A percentile compares a stretch with the other conserved stretches of the same genome.
These are phyloP conservation scores for Ophion costatus DNA, from an alignment of 2,888 invertebrate genomes.

Conservation along the genomic window DNA sequence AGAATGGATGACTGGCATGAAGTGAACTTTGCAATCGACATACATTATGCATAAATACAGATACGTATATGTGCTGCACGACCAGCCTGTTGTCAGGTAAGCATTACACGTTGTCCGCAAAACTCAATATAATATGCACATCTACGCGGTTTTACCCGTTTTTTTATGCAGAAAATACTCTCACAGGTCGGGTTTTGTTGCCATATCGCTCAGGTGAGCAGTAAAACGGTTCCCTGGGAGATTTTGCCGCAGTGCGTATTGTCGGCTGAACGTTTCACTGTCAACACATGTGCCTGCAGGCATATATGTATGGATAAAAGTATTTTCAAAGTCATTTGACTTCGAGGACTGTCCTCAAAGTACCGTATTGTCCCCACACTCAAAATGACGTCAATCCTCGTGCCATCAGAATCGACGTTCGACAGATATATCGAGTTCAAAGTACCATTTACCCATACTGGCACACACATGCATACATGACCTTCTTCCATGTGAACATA, in stretches of 20 bases:
- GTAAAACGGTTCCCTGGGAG: constrained; percentile 38
- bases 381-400: not conserved
- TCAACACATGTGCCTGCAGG: not conserved
- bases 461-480: not conserved
- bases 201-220: constrained; percentile 28
- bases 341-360: not conserved
- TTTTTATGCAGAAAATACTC: constrained; percentile 29
- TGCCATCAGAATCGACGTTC: not conserved
- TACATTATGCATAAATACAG: constrained; percentile 17
- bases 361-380: not conserved
- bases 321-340: not conserved
- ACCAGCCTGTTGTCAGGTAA: constrained; percentile 29
- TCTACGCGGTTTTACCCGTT: not conserved
- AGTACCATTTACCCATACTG: not conserved
- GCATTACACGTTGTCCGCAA: constrained; percentile 35
- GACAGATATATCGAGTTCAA: not conserved
- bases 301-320: not conserved
- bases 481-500: not conserved
- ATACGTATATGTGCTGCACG: not conserved
- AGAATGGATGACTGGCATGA: constrained; percentile 30
- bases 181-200: constrained; percentile 44
- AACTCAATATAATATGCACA: constrained; percentile 36
- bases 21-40: constrained; percentile 37
- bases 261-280: not conserved
- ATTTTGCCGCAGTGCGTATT: constrained; percentile 42